A percentile compares a stretch with the other conserved stretches of the same genome.
These are phyloP conservation scores for Bufo gargarizans DNA, from an alignment of 2,113 vertebrate species.

Conservation along the genomic window DNA sequence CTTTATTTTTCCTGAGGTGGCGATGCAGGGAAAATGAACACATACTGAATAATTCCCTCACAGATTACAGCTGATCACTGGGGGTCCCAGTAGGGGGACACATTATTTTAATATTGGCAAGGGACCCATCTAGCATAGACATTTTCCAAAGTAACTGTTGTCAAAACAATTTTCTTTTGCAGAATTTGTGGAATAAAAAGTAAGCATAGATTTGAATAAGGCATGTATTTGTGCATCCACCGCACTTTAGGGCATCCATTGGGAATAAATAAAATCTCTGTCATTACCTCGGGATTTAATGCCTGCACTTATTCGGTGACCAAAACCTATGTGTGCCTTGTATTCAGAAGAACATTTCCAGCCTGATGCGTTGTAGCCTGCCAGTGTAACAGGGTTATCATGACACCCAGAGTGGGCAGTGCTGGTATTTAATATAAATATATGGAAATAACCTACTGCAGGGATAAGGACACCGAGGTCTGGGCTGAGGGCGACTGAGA, in stretches of 20 bases:
- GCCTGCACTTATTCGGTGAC: not conserved
- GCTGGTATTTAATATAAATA: not conserved
- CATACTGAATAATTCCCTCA: too few species aligned
- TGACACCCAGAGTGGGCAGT: slow-evolving; percentile 5
- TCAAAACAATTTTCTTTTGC: not conserved
- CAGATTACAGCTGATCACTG: too few species aligned
- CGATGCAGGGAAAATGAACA: too few species aligned
- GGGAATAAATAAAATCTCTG: not conserved
- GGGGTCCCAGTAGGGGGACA: too few species aligned
- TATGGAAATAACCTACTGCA: not conserved
- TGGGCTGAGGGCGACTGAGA: not conserved
- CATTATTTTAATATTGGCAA: too few species aligned
- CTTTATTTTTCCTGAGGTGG: too few species aligned
- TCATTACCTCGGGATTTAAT: not conserved
- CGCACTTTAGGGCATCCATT: not conserved
- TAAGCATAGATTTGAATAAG: not conserved
- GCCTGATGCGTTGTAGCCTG: not conserved
- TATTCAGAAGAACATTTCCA: not conserved
- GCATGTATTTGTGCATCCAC: not conserved
- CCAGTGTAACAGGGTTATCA: not conserved
- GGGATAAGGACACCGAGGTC: not conserved
- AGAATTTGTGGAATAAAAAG: not conserved
- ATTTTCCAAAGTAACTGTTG: too few species aligned
- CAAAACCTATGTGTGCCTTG: not conserved
- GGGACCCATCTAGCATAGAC: too few species aligned